Evolutionary conservation across 2,797 vertebrate genomes (phyloP).

Genomic region (Sarcophilus harrisii): DNA sequence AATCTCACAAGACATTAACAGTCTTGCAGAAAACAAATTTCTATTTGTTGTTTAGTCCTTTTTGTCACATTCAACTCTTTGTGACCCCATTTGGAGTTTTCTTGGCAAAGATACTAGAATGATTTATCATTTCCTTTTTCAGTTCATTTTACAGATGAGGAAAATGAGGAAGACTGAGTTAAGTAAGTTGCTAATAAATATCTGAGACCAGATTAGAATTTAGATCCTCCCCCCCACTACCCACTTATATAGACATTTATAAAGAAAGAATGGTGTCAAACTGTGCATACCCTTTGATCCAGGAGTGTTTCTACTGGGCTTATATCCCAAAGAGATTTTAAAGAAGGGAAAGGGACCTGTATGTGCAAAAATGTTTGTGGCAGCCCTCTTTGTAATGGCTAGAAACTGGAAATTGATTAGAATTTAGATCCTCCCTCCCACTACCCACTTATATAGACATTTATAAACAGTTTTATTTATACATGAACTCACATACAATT

Average conservation of each 20-base stretch:
- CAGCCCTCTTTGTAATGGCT: too few species aligned
- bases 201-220: background rate
- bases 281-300: too few species aligned
- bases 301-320: too few species aligned
- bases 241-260: background rate
- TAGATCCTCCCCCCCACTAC: too few species aligned
- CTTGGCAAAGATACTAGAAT: background rate
- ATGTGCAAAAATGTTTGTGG: too few species aligned
- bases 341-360: too few species aligned
- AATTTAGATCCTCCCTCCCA: background rate
- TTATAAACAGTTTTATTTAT: background rate
- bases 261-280: too few species aligned
- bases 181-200: background rate
- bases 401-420: too few species aligned
- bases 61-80: background rate
- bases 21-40: background rate
- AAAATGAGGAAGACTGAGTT: background rate
- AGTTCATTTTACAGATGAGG: background rate
- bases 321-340: too few species aligned
- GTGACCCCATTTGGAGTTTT: background rate
- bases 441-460: background rate
- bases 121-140: background rate
- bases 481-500: background rate
- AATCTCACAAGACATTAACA: background rate
- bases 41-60: background rate